phyloP scores from a whole-genome alignment of 2,888 invertebrate genomes.

The Leuctra nigra region DNA sequence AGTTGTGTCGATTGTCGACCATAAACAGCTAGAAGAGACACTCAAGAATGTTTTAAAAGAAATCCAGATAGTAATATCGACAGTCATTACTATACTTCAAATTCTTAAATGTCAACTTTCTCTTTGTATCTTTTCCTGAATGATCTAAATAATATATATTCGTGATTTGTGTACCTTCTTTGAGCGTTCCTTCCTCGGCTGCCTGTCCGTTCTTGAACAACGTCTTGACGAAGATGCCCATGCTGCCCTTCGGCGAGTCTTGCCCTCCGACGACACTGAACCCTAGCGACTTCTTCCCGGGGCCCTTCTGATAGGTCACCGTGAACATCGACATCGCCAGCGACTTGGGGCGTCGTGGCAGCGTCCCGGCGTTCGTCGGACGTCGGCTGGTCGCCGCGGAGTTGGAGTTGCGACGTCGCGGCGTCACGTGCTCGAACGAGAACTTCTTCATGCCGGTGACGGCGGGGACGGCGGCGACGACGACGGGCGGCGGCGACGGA shows the following conservation, averaged over 20 bases:
- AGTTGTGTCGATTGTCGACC: too few relatives aligned
- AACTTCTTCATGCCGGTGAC: constrained; percentile 45
- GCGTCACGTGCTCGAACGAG: constrained; percentile 33
- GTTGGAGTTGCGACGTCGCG: constrained; percentile 21
- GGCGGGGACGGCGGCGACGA: constrained; percentile 11
- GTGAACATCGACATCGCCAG: constrained; percentile 38
- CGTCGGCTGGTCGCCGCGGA: constrained; percentile 7
- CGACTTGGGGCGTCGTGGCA: constrained; percentile 36
- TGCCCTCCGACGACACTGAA: constrained; percentile 87
- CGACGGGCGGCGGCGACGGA: not conserved
- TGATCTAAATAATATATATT: too few relatives aligned
- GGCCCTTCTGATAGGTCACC: constrained; percentile 72
- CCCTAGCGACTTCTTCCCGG: constrained; percentile 76
- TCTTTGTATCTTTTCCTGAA: too few relatives aligned
- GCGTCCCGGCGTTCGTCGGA: constrained; percentile 30
- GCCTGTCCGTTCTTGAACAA: constrained; percentile 82
- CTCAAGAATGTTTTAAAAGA: too few relatives aligned
- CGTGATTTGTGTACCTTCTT: constrained; percentile 58
- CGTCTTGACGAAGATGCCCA: constrained; percentile 86
- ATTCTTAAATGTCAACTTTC: too few relatives aligned
- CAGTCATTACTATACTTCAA: too few relatives aligned
- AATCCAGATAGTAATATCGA: too few relatives aligned
- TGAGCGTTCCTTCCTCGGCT: constrained; percentile 72
- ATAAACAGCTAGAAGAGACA: too few relatives aligned
- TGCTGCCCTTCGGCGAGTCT: constrained; percentile 79